Evolutionary conservation across 2,888 invertebrate species (phyloP), one percentile per base, ranked within the genome.

Genomic region (Hydriomena furcata): DNA sequence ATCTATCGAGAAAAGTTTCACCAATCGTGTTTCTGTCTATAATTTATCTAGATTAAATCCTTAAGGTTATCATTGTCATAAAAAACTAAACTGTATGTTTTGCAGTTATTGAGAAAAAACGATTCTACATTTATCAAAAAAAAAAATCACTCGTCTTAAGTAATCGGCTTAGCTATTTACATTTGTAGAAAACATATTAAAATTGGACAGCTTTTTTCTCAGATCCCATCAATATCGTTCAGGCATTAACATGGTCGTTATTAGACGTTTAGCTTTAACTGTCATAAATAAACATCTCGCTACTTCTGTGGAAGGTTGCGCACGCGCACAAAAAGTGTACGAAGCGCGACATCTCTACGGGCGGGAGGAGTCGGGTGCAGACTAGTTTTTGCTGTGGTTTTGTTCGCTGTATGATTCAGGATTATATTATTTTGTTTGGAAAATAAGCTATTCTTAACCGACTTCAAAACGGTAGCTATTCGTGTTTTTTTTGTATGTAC

Each of bases 241-340:
- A 35, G 12, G 27, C 13, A 55, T 58, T 57, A 59, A 65, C 67
- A 66, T 68, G 62, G 59, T 69, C 64, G 71, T 70, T 76, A 77
- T 75, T 79, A 65, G 65, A 65, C 55, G 51, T 59, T 50, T 51
- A 63, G 52, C 61, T 68, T 62, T 71, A 64, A 65, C 61, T 63
- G 69, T 70, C 67, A 84, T 84, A 76, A 79, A 84, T 85, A 83
- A 68, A 82, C 83, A 84, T 81, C 60, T 68, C 48, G 58, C 48
- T 60, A 53, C 57, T 48, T 58, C 78, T 76, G 58, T 73, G 81
- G 76, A 82, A 74, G 81, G 79, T 59, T 66, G 68, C 37, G 68
- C 68, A 60, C 1, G 52, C 31, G 61, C 52, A 52, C 43, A 60
- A 60, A 81, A 82, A 83, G 58, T 40, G 52, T 64, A 66, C 62